Evolutionary conservation across 2,113 vertebrate genomes (phyloP).

Genomic region (Scomber colias): DNA sequence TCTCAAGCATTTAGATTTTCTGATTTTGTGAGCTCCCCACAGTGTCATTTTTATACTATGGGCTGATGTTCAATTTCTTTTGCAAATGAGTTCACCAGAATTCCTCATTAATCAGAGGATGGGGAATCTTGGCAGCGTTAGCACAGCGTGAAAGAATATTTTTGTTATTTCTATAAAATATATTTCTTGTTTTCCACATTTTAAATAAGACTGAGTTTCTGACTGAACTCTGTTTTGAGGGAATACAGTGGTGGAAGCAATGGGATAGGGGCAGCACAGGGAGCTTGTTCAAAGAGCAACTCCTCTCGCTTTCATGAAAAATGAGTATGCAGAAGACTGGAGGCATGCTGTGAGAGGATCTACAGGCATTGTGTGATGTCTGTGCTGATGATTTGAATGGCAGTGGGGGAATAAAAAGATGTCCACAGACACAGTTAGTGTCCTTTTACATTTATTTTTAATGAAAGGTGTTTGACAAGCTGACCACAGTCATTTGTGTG

Average conservation of each 20-base stretch:
- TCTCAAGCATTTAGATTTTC: neutral
- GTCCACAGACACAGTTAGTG: constrained; percentile 13
- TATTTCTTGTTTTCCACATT: constrained; percentile 25
- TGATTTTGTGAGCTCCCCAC: constrained; percentile 16
- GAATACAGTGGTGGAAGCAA: constrained; percentile 42
- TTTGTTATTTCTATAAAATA: constrained; percentile 16
- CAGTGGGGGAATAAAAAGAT: constrained; percentile 25
- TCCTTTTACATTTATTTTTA: constrained; percentile 38
- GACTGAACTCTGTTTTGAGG: constrained; percentile 51
- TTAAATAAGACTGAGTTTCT: constrained; percentile 61
- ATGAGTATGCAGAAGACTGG: constrained; percentile 53
- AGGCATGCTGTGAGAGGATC: constrained; percentile 52
- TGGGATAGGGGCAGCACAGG: constrained; percentile 52
- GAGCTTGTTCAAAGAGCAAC: constrained; percentile 69
- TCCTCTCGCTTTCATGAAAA: constrained; percentile 52
- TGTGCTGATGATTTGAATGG: neutral
- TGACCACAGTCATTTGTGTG: constrained; percentile 9
- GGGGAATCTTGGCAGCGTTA: constrained; percentile 23
- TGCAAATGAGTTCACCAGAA: constrained; percentile 31
- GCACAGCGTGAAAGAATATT: neutral
- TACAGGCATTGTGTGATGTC: constrained; percentile 28
- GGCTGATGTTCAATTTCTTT: constrained; percentile 21
- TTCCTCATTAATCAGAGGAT: constrained; percentile 37
- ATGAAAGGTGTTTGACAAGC: constrained; percentile 23
- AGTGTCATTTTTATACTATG: constrained; percentile 21